Evolutionary conservation across 2,888 invertebrate species (phyloP), one percentile per base, ranked within the genome.

Genomic region (Falcaria lacertinaria): DNA sequence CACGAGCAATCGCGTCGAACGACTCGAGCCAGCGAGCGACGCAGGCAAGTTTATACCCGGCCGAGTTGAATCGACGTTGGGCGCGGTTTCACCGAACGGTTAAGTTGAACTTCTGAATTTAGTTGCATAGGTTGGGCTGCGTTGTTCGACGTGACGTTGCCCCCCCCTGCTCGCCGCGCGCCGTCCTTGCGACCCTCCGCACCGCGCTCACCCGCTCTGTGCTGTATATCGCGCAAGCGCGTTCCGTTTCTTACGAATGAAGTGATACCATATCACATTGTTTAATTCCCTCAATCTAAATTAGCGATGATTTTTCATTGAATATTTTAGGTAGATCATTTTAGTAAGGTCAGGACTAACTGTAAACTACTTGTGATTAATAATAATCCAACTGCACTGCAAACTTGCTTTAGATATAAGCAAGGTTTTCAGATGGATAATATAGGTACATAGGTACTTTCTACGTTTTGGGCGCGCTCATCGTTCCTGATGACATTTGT

Each of bases 121-220:
- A 55, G 80, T 57, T 64, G 83, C 48, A 60, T 87, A 70, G n/a
- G n/a, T n/a, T 65, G 52, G 66, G 63, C 73, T 81, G 80, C 81
- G 86, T 85, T 84, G 84, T 87, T 86, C 86, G 84, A 81, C 80
- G 77, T 87, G 85, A 87, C 83, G 82, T 85, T 73, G 72, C 77
- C 76, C 60, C 76, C 59, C 80, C 77, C 80, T 75, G 66, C 74
- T 19, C 71, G 49, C 80, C 72, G 69, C 83, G 60, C 78, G 70
- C 78, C 80, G 83, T 81, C 86, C 87, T 86, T 87, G 88, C 83
- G 75, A 73, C 79, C 79, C 81, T 70, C 80, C 76, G 53, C 82
- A 52, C 79, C 80, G 66, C 79, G 58, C 63, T 54, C 64, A 60
- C 72, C 78, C 77, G 70, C 63, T 6, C 19, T 28, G 8, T 11